phyloP scores from a whole-genome alignment of 2,888 invertebrate genomes.

The Spodoptera exigua region DNA sequence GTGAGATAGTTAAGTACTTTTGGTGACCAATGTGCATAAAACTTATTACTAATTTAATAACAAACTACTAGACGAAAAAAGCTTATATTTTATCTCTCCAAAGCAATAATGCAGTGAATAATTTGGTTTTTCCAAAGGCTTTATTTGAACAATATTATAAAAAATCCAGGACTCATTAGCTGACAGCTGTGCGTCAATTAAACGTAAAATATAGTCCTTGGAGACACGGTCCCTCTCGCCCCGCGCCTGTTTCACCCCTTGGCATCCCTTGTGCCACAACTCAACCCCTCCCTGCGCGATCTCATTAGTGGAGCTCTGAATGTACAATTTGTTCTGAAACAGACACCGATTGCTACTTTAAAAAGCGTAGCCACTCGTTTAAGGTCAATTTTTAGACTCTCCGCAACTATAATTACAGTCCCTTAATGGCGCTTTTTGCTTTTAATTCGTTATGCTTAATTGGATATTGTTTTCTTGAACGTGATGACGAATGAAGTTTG shows the following conservation, averaged over 20 bases:
- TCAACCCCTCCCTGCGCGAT: conserved; percentile 74
- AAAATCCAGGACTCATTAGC: conserved; percentile 85
- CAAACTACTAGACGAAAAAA: neutral
- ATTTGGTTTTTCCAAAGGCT: conserved; percentile 50
- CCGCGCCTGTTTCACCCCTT: conserved; percentile 58
- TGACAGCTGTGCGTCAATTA: conserved; percentile 88
- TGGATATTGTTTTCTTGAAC: conserved; percentile 26
- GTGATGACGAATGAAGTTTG: too few relatives aligned
- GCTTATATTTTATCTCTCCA: conserved; percentile 20
- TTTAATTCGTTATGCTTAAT: conserved; percentile 46
- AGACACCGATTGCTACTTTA: conserved; percentile 85
- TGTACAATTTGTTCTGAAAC: conserved; percentile 87
- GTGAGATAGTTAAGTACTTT: too few relatives aligned
- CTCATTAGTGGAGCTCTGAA: conserved; percentile 85
- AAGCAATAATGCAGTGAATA: conserved; percentile 21
- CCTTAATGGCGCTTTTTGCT: conserved; percentile 58
- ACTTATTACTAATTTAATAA: too few relatives aligned
- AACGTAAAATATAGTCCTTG: conserved; percentile 86
- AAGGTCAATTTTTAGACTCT: conserved; percentile 64
- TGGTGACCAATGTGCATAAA: too few relatives aligned
- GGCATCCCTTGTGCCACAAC: conserved; percentile 66
- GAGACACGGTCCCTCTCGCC: conserved; percentile 67
- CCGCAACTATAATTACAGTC: conserved; percentile 58
- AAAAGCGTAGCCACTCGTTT: conserved; percentile 78
- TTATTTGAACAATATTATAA: conserved; percentile 72